Base-by-base conservation (phyloP, 1,140 invertebrate genomes). In the Thaumetopoea pityocampa region DNA sequence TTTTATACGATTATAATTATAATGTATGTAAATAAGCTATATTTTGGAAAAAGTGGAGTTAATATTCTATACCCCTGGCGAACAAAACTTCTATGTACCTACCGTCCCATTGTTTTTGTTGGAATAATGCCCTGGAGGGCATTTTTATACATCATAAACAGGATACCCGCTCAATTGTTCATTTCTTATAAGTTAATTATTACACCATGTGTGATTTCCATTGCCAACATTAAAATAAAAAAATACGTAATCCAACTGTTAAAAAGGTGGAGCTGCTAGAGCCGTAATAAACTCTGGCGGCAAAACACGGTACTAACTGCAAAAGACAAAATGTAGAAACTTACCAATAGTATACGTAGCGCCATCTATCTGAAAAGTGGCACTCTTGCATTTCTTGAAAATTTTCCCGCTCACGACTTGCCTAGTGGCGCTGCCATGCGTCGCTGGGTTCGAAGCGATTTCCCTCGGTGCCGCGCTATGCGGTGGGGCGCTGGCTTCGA, bases 281-380 rank as follows among this genome's bases (percentile, higher is more conserved):
- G 34, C 48, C 41, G 34, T 29, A 7, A 3, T 2, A 19, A 11
- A 23, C 2, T 6, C n/a, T 0, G 6, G 22, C 34, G 48, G 35
- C 9, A 24, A 10, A 40, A 51, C 38, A 34, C 6, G 0, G 23
- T 24, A 51, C 35, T 28, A 51, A 19, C 6, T 33, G 12, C 9
- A 20, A n/a, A n/a, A n/a, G n/a, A n/a, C n/a, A n/a, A n/a, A n/a
- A n/a, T n/a, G n/a, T 5, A 7, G 10, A 4, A 7, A 86, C 89
- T 90, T 85, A 93, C 92, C 91, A 73, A 93, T 93, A 38, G 91
- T 93, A 48, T 93, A 93, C 42, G 90, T 92, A 49, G 90, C 91
- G 55, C 92, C 91, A 77, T 93, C 92, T 66, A 93, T 87, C 44
- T 92, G 91, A 61, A 93, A 93, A 26, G 91, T 93, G 8, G 92